Evolutionary conservation across 2,113 vertebrate genomes (phyloP), one percentile per base, ranked within the genome.

Genomic region (Guaruba guarouba): DNA sequence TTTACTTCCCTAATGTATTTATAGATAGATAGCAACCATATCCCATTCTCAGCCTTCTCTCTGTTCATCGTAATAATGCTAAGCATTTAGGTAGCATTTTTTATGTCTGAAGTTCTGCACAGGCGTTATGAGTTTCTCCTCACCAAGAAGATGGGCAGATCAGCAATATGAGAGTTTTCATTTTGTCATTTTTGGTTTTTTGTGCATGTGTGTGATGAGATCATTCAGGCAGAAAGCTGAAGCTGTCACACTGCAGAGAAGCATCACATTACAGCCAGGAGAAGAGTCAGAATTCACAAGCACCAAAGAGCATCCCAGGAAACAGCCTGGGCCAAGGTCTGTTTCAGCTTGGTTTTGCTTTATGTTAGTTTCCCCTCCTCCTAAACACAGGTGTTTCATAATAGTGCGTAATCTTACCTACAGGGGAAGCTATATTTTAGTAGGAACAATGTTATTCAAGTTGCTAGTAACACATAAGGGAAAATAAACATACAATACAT

Each of bases 211-310:
- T 89, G 86, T 87, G 95, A 86, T 90, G 86, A 82, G 80, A 90
- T 88, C 89, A 89, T 91, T 96, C 66, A 82, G 54, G 83, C 83
- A 92, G 88, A 92, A 96, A 89, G 57, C 70, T 89, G 88, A 93
- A 95, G 86, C 88, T 91, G 86, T 91, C 95, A 92, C 81, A 66
- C 39, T 61, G 22, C 66, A 81, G 69, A 86, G 35, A 35, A 84
- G 73, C 51, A 79, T 71, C 66, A 84, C 73, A 57, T 75, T 51
- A 43, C 43, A 93, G 88, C 39, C 73, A 71, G 52, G 24, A 80
- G 57, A 46, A 85, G 51, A 90, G 49, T 70, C 46, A 54, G 82
- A 89, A 92, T 87, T 93, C 63, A 69, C 39, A 95, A 66, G 39
- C 39, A 89, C n/a, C 48, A 64, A 82, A 52, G 4, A 87, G 20